Evolutionary conservation across 1,140 invertebrate species (phyloP).

Genomic region (Chelonus insularis): DNA sequence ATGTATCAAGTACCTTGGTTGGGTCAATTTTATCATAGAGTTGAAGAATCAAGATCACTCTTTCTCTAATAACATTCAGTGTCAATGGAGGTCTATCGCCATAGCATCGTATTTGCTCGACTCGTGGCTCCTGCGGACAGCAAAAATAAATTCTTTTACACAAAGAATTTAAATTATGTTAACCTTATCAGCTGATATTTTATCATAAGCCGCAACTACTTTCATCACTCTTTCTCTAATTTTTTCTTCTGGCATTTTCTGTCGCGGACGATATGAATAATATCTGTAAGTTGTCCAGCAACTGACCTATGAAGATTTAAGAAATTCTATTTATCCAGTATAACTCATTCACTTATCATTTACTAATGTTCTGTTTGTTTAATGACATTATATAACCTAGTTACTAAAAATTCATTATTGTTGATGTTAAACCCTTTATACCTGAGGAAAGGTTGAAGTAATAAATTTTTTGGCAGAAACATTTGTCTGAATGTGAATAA

Average conservation of each 20-base stretch:
- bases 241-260: slow-evolving; percentile 55
- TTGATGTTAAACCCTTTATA: too few relatives aligned
- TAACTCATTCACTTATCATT: too few relatives aligned
- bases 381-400: too few relatives aligned
- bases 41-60: slow-evolving; percentile 90
- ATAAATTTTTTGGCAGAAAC: too few relatives aligned
- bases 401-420: too few relatives aligned
- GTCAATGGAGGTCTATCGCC: slow-evolving; percentile 73
- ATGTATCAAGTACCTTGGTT: slow-evolving; percentile 73
- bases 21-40: slow-evolving; percentile 96
- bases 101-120: slow-evolving; percentile 68
- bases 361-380: too few relatives aligned
- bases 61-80: slow-evolving; percentile 79
- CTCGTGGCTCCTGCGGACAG: slow-evolving; percentile 68
- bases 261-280: not conserved
- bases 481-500: too few relatives aligned
- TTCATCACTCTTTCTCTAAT: slow-evolving; percentile 75
- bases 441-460: too few relatives aligned
- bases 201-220: slow-evolving; percentile 78
- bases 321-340: too few relatives aligned
- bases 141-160: slow-evolving; percentile 47
- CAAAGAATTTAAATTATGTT: slow-evolving; percentile 41
- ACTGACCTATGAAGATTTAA: too few relatives aligned
- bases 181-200: slow-evolving; percentile 77
- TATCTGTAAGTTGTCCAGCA: too few relatives aligned